Base-by-base conservation (phyloP, 2,113 vertebrate genomes). In the Otocyon megalotis region DNA sequence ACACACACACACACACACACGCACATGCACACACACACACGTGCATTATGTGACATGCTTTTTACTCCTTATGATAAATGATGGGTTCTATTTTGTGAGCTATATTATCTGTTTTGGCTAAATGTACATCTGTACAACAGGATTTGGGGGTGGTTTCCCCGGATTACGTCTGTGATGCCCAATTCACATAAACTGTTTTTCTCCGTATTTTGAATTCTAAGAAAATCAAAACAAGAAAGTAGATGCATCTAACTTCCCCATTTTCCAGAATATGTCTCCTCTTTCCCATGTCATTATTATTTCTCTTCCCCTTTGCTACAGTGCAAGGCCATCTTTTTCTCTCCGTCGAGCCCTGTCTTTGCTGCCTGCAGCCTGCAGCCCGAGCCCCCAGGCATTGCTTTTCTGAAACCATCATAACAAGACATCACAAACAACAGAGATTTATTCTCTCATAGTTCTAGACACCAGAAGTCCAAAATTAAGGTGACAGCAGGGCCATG, bases 301-400 rank as follows among this genome's bases (percentile, higher is more conserved):
- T 87, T 93, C 90, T 97, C 96, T 98, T 97, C 97, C 90, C 77
- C 92, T 97, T 98, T 94, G 67, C 48, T 43, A 35, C 1, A 24
- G 54, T 5, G 1, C 22, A 1, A 3, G 9, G 32, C 8, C n/a
- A 37, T 32, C 35, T 30, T 82, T 54, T 35, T 8, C 89, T 71
- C 14, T 48, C 15, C 69, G 20, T 7, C 10, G 11, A 5, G 4
- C 48, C 37, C 35, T 50, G 20, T 67, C 48, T 60, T 43, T 72
- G n/a, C n/a, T n/a, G 24, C 35, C 35, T 0, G 1, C 26, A 28
- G 20, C 8, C 54, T 0, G 1, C 8, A 28, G 20, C 8, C 54
- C 35, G 12, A 5, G 16, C 43, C 43, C 74, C 62, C 43, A 77
- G 1, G 3, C 2, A 9, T 24, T 22, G 15, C 28, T 56, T 58